Conservation (phyloP, 2,797 vertebrate species). For the Moxostoma hubbsi region DNA sequence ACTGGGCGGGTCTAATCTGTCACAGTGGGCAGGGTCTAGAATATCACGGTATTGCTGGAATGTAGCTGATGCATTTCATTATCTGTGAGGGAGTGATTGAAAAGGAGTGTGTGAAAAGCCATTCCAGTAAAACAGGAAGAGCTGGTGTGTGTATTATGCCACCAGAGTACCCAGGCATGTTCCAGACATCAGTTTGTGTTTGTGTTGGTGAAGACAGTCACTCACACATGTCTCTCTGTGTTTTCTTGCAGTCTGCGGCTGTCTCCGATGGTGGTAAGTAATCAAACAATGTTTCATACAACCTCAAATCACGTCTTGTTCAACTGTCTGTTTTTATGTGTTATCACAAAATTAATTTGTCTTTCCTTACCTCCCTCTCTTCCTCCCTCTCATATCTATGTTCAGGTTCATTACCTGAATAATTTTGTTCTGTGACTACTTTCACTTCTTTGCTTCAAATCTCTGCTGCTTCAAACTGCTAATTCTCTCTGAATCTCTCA, state of each 20-base stretch:
- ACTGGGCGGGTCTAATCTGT: conserved; percentile 27
- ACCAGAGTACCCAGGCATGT: conserved; percentile 47
- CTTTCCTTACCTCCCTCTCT: neutral
- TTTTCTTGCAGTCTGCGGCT: conserved; percentile 92
- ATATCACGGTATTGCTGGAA: conserved; percentile 49
- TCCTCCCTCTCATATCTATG: neutral
- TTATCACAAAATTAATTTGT: neutral
- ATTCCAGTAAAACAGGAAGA: conserved; percentile 39
- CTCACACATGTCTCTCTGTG: conserved; percentile 90
- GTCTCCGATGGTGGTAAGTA: conserved; percentile 98
- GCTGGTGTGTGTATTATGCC: conserved; percentile 55
- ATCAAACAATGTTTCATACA: conserved; percentile 8
- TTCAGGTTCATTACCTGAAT: neutral
- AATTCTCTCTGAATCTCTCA: neutral
- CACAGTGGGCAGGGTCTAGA: conserved; percentile 33
- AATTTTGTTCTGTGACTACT: neutral
- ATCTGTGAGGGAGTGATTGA: conserved; percentile 16
- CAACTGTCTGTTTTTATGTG: neutral
- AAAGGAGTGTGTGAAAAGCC: conserved; percentile 51
- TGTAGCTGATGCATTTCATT: conserved; percentile 55
- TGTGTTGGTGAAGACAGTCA: conserved; percentile 69
- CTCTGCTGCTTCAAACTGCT: neutral
- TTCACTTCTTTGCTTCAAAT: neutral
- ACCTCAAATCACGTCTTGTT: conserved; percentile 16
- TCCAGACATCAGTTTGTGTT: conserved; percentile 51